Evolutionary conservation across 2,888 invertebrate species (phyloP).

Genomic region (Cheilosia vulpina): DNA sequence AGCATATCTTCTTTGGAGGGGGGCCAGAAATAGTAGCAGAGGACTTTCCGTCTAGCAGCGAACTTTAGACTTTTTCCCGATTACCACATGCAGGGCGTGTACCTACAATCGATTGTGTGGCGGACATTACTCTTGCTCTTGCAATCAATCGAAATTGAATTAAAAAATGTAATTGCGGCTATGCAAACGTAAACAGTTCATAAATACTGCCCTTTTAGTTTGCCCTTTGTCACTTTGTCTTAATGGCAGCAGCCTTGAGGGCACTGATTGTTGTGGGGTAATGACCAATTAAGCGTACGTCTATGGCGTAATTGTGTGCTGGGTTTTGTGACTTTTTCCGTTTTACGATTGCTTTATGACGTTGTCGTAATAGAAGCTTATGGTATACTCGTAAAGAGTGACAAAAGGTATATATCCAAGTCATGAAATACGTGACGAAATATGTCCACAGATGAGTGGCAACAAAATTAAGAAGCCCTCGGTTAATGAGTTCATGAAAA

Average conservation of each 20-base stretch:
- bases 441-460: too few relatives aligned
- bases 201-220: neutral
- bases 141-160: slow-evolving; percentile 14
- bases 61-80: slow-evolving; percentile 32
- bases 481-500: too few relatives aligned
- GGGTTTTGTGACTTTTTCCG: slow-evolving; percentile 25
- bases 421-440: too few relatives aligned
- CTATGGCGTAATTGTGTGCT: slow-evolving; percentile 22
- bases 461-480: too few relatives aligned
- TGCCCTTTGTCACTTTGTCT: slow-evolving; percentile 3
- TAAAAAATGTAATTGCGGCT: slow-evolving; percentile 14
- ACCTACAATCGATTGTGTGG: neutral
- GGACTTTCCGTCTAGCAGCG: slow-evolving; percentile 34
- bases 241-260: slow-evolving; percentile 22
- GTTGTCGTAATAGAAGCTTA: neutral
- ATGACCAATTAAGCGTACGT: slow-evolving; percentile 17
- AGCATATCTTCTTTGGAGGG: slow-evolving; percentile 35
- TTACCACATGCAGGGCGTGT: neutral
- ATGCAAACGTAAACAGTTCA: neutral
- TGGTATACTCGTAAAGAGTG: neutral
- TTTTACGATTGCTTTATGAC: slow-evolving; percentile 25
- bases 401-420: slow-evolving; percentile 6
- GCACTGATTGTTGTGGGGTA: slow-evolving; percentile 18
- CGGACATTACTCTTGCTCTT: slow-evolving; percentile 2
- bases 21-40: neutral